These are phyloP conservation scores for Paramormyrops kingsleyae DNA, from an alignment of 2,113 vertebrate genomes.

Conservation along the genomic window DNA sequence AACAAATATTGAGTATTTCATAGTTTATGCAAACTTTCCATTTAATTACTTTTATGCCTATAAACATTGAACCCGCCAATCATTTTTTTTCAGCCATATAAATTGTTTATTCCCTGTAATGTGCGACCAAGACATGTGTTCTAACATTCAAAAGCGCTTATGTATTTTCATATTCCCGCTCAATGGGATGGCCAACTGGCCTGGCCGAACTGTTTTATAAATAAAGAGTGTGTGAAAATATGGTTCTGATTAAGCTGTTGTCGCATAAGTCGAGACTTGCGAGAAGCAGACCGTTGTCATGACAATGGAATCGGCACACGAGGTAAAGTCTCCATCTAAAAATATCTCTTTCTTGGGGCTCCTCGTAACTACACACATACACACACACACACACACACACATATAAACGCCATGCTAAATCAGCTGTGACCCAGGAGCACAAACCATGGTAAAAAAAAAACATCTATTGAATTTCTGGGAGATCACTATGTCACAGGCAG, in stretches of 20 bases:
- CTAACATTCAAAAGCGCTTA: neutral
- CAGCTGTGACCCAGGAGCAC: neutral
- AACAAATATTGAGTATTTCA: neutral
- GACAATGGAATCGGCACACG: constrained; percentile 20
- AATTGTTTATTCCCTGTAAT: constrained; percentile 8
- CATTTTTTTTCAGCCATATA: constrained; percentile 4
- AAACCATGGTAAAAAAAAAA: neutral
- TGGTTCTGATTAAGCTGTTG: constrained; percentile 23
- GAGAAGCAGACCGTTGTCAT: constrained; percentile 22
- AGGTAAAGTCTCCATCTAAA: constrained; percentile 25
- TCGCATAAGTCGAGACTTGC: neutral
- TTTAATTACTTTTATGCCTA: neutral
- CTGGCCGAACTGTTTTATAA: neutral
- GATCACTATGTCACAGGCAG: neutral
- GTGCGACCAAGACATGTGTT: constrained; percentile 1
- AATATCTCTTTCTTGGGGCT: constrained; percentile 17
- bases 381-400: neutral
- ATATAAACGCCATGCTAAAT: neutral
- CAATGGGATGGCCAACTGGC: neutral
- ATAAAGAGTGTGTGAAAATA: constrained; percentile 7
- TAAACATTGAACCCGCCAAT: neutral
- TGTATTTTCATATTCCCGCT: constrained; percentile 7
- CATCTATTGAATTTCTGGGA: neutral
- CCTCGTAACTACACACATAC: neutral
- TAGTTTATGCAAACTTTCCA: neutral